Evolutionary conservation across 2,888 invertebrate species (phyloP).

Genomic region (Nymphalis urticae): DNA sequence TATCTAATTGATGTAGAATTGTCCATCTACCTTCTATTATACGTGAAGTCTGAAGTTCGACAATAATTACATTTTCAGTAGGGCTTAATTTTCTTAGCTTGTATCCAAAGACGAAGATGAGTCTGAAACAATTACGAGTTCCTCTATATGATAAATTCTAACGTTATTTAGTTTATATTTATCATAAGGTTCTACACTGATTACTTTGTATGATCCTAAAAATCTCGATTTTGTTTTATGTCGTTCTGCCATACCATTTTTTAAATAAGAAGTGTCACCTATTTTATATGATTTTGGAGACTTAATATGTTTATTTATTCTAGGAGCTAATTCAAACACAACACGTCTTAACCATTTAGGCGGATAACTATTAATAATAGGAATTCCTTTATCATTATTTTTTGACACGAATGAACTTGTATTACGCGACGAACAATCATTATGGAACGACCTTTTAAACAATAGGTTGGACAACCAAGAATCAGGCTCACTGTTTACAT

Average conservation of each 20-base stretch:
- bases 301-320: slow-evolving; percentile 19
- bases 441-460: too few relatives aligned
- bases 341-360: too few relatives aligned
- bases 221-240: slow-evolving; percentile 18
- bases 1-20: slow-evolving; percentile 2
- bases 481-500: too few relatives aligned
- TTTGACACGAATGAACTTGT: too few relatives aligned
- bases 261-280: slow-evolving; percentile 29
- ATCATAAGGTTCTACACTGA: slow-evolving; percentile 24
- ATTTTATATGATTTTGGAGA: slow-evolving; percentile 14
- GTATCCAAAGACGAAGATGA: slow-evolving; percentile 24
- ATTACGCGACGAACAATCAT: too few relatives aligned
- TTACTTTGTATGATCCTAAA: slow-evolving; percentile 28
- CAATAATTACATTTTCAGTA: slow-evolving; percentile 27
- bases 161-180: slow-evolving; percentile 34
- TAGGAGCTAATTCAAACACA: too few relatives aligned
- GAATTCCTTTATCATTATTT: too few relatives aligned
- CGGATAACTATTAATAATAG: too few relatives aligned
- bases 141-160: slow-evolving; percentile 30
- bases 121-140: slow-evolving; percentile 31
- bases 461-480: too few relatives aligned
- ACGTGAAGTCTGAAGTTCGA: slow-evolving; percentile 13
- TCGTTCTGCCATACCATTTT: slow-evolving; percentile 33
- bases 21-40: slow-evolving; percentile 27
- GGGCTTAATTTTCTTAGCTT: slow-evolving; percentile 21